Base-by-base conservation (phyloP, 2,888 invertebrate species). In the Xylocampa areola region DNA sequence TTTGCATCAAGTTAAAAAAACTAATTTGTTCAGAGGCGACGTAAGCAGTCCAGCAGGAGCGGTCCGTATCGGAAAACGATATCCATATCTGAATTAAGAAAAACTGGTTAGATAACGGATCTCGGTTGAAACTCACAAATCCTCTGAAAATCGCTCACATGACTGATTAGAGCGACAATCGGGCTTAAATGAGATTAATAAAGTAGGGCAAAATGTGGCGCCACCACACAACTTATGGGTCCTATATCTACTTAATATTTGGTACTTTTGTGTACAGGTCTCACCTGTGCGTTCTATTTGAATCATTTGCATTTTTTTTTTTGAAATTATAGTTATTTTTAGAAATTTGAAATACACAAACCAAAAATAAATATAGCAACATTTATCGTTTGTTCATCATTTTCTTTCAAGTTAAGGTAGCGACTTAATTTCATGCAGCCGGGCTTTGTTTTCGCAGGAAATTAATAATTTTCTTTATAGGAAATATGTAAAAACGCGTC, bases 111-210 rank as follows among this genome's bases (percentile, higher is more conserved):
- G 49, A 62, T 44, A 44, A 44, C 27, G 61, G 63, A 73, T 57
- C 57, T 58, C 66, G 68, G 75, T 75, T 53, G 66, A 73, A 74
- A 74, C 67, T 76, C 64, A 69, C 66, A 70, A 80, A 80, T 75
- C 69, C 79, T 66, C 61, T 66, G 65, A 55, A 76, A 83, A 83
- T 80, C 73, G 76, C 73, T 84, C 73, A 78, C 77, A n/a, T n/a
- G 68, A 65, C 57, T 76, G 77, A 81, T 81, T 79, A 63, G 76
- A 79, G 68, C 77, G 71, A 80, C 81, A 82, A 84, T 82, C 80
- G 80, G 63, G 79, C 78, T 80, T 79, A 85, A 86, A 86, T 78
- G 72, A 79, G 83, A 85, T 86, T 88, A 87, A 84, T 85, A 85
- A 82, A 81, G 71, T 76, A 62, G 63, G 63, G 70, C 60, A 53